Conservation (phyloP, 1,140 invertebrate genomes). For the Samia ricini region DNA sequence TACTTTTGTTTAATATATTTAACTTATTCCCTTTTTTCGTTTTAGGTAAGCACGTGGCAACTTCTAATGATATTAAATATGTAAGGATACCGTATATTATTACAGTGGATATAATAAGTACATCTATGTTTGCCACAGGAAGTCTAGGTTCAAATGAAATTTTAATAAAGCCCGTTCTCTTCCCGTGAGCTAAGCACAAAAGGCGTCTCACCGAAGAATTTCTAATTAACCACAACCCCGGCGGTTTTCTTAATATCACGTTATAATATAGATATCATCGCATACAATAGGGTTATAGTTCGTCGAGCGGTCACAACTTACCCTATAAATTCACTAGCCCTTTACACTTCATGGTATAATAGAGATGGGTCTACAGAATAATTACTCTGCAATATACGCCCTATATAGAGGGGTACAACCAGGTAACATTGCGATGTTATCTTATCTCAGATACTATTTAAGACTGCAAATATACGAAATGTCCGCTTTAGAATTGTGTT, state of each 20-base stretch:
- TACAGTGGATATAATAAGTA: not conserved
- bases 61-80: not conserved
- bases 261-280: constrained; percentile 48
- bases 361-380: constrained; percentile 44
- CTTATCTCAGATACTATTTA: constrained; percentile 48
- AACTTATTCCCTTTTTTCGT: not conserved
- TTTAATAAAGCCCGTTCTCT: not conserved
- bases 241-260: constrained; percentile 20
- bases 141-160: not conserved
- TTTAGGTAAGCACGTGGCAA: not conserved
- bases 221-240: constrained; percentile 24
- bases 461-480: constrained; percentile 34
- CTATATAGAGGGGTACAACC: constrained; percentile 21
- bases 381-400: constrained; percentile 44
- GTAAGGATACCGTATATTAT: not conserved
- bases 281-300: constrained; percentile 36
- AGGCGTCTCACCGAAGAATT: constrained; percentile 18
- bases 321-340: constrained; percentile 50
- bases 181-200: not conserved
- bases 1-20: too few species aligned
- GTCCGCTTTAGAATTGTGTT: constrained; percentile 20
- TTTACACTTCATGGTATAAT: constrained; percentile 62
- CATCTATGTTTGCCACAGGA: not conserved
- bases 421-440: constrained; percentile 46
- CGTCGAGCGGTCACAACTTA: constrained; percentile 34